Evolutionary conservation across 2,888 invertebrate genomes (phyloP), one percentile per base, ranked within the genome.

Genomic region (Troides helena): DNA sequence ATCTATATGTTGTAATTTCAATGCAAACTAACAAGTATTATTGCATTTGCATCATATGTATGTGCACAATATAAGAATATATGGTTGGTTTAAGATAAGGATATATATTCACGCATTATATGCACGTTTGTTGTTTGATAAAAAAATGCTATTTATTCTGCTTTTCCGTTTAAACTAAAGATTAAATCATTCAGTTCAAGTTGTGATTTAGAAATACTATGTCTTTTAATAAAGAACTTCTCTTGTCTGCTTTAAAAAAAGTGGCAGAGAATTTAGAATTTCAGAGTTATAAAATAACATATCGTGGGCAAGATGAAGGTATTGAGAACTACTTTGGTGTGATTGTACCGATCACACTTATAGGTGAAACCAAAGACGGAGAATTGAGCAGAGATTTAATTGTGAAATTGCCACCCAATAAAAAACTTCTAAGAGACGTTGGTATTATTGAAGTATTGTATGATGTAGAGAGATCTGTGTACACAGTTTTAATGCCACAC

Each of bases 281-380:
- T 8, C 58, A 56, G 21, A 56, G 30, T 43, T 67, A 60, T 60
- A 25, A 56, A 63, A 43, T 46, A 14, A 60, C 25, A 56, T 60
- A 39, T 25, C n/a, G 46, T n/a, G 25, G 21, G 6, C 25, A 67
- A 39, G 68, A 68, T 62, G 70, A 75, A 56, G 71, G 36, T n/a
- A 73, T 75, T 18, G 75, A 75, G 68, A 77, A 75, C 50, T 77
- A 76, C 56, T 74, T 74, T 39, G 75, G 77, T 10, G 62, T 72
- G 7, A 62, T 76, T 2, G 64, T 70, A 21, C 73, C 75, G 1
- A 30, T 74, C 2, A 74, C 69, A 3, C 21, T 77, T 10, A 53
- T 62, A 23, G 75, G 72, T 36, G 61, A 46, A 25, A 72, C 23
- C 0, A 39, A 67, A 23, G 65, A 70, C 14, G 69, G 56, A n/a